These are phyloP conservation scores for Lasiurus cinereus DNA, from an alignment of 2,113 vertebrate genomes.

Conservation along the genomic window DNA sequence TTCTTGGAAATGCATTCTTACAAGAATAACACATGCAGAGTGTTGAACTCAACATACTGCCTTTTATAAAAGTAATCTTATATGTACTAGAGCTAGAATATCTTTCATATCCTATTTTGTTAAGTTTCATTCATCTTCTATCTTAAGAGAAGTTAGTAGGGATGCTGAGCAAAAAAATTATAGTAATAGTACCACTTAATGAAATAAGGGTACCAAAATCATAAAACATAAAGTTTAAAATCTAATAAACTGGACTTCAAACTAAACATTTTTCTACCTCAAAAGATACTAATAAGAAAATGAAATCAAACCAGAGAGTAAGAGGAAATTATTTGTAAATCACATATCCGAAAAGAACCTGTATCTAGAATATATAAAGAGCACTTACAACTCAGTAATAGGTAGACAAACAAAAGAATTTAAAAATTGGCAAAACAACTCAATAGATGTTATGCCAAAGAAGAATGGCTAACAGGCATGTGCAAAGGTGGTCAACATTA, in stretches of 20 bases:
- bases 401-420: background rate
- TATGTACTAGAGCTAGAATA: background rate
- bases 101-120: background rate
- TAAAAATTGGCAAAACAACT: background rate
- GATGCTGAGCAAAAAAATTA: background rate
- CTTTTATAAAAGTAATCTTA: slow-evolving; percentile 16
- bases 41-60: background rate
- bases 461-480: background rate
- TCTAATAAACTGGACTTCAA: background rate
- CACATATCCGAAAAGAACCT: background rate
- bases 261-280: background rate
- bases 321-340: slow-evolving; percentile 12
- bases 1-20: background rate
- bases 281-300: background rate
- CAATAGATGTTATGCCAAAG: background rate
- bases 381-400: background rate
- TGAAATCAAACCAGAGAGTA: background rate
- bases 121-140: slow-evolving; percentile 8
- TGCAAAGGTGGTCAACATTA: slow-evolving; percentile 31
- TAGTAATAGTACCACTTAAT: background rate
- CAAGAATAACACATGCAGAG: background rate
- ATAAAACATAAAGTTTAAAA: slow-evolving; percentile 22
- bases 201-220: slow-evolving; percentile 2
- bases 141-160: slow-evolving; percentile 10
- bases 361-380: slow-evolving; percentile 19